Evolutionary conservation across 1,140 invertebrate species (phyloP), one percentile per base, ranked within the genome.

Genomic region (Pseudoatta argentina): DNA sequence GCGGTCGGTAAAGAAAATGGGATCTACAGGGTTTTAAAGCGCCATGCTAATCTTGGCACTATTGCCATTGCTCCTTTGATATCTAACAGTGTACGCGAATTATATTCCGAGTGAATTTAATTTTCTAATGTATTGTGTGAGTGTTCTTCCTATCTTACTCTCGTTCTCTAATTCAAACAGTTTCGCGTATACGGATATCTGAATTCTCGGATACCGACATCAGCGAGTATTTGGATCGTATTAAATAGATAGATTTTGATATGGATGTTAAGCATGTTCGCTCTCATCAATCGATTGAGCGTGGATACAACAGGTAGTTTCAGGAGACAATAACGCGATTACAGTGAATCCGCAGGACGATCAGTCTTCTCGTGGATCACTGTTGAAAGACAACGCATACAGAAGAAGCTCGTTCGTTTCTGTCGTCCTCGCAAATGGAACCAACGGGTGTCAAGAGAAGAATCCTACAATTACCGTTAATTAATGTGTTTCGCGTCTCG

Each of bases 231-330:
- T 71, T 55, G 10, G 10, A 59, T 61, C 69, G 12, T 30, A 66
- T 39, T 21, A n/a, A 59, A 34, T 34, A 63, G 34, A 8, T 10
- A 51, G 18, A 3, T 16, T 61, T 75, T 73, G 44, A 83, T 75
- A 24, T 55, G 39, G 79, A 51, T 27, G 39, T 63, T 34, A 73
- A 75, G 53, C 79, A 48, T 44, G n/a, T 66, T 55, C 72, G 44
- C 44, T 77, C 59, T 18, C 72, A 82, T 82, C 55, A 64, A 82
- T 82, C 66, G 55, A 10, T 48, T 39, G 24, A 16, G 8, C 44
- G 18, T 73, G 79, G 63, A 83, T 78, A 89, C 88, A 89, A 89
- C 87, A 88, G 88, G 88, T 88, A 79, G 88, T 71, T 67, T 39
- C 39, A 0, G 44, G 53, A 77, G 76, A 87, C 87, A 88, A 78